These are phyloP conservation scores for Neostethus bicornis DNA, from an alignment of 2,797 vertebrate species.

Conservation along the genomic window DNA sequence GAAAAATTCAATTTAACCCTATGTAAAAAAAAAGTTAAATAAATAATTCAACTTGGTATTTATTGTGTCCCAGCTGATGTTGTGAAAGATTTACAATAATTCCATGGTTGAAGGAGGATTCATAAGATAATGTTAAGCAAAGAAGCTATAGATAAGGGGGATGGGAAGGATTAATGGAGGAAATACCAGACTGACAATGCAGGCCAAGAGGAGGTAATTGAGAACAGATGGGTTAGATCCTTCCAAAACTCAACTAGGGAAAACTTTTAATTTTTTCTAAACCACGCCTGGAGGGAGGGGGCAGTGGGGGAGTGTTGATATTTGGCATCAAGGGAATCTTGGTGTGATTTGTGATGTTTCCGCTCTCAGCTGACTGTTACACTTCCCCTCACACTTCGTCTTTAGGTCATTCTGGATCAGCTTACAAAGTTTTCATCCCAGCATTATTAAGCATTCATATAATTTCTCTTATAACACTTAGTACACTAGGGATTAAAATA, in stretches of 20 bases:
- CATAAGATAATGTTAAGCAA: constrained; percentile 40
- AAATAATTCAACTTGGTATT: neutral
- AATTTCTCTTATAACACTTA: too few species aligned
- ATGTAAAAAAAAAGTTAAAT: too few species aligned
- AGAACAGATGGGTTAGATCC: constrained; percentile 81
- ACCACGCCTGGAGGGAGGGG: constrained; percentile 21
- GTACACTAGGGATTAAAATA: too few species aligned
- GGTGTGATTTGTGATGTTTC: constrained; percentile 60
- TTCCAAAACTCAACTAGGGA: constrained; percentile 52
- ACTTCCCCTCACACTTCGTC: constrained; percentile 20
- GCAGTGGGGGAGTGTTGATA: constrained; percentile 63
- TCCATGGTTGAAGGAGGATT: constrained; percentile 23
- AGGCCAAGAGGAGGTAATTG: constrained; percentile 80
- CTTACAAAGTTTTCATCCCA: constrained; percentile 45
- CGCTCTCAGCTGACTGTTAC: constrained; percentile 27
- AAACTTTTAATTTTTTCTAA: constrained; percentile 32
- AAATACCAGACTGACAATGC: constrained; percentile 85
- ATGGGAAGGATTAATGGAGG: constrained; percentile 65
- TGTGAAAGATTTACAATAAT: constrained; percentile 25
- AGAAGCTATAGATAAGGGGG: constrained; percentile 39
- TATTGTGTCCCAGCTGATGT: constrained; percentile 15
- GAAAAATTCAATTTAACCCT: too few species aligned
- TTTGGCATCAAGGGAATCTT: constrained; percentile 45
- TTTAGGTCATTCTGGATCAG: constrained; percentile 63
- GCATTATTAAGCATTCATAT: constrained; percentile 17